Percentiles rank a stretch among this genome's conserved stretches.
These are phyloP conservation scores for Pseudococcus viburni DNA, from an alignment of 2,888 invertebrate genomes.

Conservation along the genomic window DNA sequence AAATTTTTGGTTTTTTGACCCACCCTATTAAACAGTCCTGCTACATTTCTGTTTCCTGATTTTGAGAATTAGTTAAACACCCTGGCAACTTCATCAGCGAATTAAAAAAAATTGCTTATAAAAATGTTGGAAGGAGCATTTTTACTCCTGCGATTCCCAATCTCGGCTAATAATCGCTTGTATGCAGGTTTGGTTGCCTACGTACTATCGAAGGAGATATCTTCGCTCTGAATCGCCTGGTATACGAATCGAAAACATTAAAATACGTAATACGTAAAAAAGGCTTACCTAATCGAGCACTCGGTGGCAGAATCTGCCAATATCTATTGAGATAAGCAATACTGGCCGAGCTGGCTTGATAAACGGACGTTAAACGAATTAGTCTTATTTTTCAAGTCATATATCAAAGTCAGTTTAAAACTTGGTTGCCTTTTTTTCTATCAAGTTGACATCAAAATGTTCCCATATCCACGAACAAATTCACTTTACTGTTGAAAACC, in stretches of 20 bases:
- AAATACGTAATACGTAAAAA: background rate
- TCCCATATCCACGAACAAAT: background rate
- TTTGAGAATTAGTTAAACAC: no score
- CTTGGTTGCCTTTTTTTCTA: background rate
- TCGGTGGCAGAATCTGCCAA: constrained; percentile 17
- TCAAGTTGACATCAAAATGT: constrained; percentile 31
- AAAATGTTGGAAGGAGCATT: no score
- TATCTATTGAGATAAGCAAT: constrained; percentile 8
- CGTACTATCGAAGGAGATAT: no score
- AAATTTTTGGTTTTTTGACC: no score
- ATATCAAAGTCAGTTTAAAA: constrained; percentile 35
- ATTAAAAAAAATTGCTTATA: no score
- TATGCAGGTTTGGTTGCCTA: no score
- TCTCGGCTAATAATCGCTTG: no score
- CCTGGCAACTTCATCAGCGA: no score
- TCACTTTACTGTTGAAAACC: background rate
- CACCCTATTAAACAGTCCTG: no score
- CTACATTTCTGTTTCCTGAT: no score
- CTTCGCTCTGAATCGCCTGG: no score
- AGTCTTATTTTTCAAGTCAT: constrained; percentile 26
- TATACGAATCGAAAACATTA: background rate
- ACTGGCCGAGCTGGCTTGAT: background rate
- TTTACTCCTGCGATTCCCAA: no score
- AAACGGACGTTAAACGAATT: constrained; percentile 35
- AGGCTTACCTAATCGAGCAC: background rate